Conservation (phyloP, 2,888 invertebrate genomes). For the Hoplodrina blanda region DNA sequence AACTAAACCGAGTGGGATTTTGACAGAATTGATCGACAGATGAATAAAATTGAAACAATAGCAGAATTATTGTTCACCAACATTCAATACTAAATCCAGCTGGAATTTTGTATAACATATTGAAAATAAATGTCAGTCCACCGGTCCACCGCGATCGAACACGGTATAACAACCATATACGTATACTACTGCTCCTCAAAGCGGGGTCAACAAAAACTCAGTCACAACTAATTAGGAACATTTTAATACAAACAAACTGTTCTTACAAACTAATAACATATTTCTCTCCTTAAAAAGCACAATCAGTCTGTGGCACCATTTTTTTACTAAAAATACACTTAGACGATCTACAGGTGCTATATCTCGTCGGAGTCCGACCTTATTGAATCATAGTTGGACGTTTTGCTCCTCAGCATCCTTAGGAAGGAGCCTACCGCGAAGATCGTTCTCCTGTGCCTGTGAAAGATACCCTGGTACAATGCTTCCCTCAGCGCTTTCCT, state of each 20-base stretch:
- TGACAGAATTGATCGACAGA: too few species aligned
- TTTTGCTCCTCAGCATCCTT: constrained; percentile 93
- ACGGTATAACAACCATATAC: constrained; percentile 70
- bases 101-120: constrained; percentile 42
- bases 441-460: constrained; percentile 94
- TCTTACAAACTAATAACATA: constrained; percentile 78
- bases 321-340: constrained; percentile 77
- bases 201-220: constrained; percentile 75
- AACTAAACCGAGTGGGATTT: too few species aligned
- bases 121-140: constrained; percentile 63
- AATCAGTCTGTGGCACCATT: constrained; percentile 86
- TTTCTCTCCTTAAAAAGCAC: constrained; percentile 82
- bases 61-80: constrained; percentile 31
- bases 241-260: constrained; percentile 83
- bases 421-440: constrained; percentile 94
- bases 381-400: constrained; percentile 94
- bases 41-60: background rate
- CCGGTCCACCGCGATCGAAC: constrained; percentile 53
- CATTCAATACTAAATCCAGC: constrained; percentile 37
- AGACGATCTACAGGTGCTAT: constrained; percentile 80
- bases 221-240: constrained; percentile 86
- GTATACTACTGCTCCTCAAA: constrained; percentile 68
- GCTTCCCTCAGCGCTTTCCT: constrained; percentile 93
- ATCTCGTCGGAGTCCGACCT: constrained; percentile 91
- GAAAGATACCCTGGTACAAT: constrained; percentile 94